These are phyloP conservation scores for Ectemnius lituratus DNA, from an alignment of 2,888 invertebrate genomes.

Conservation along the genomic window DNA sequence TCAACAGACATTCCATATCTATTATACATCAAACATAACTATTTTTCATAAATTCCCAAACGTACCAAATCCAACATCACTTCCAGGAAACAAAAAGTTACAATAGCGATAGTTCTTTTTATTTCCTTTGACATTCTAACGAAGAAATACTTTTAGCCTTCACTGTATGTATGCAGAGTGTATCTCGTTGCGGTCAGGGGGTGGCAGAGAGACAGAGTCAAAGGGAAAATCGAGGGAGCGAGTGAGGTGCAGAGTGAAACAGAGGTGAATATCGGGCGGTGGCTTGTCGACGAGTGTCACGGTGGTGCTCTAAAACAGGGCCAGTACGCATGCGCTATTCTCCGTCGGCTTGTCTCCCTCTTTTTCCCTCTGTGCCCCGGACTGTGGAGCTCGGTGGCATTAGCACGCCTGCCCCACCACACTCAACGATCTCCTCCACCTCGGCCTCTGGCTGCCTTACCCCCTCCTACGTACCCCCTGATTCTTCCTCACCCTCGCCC, in stretches of 20 bases:
- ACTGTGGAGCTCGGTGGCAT: conserved; percentile 4
- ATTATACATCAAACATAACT: no score
- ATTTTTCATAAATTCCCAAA: no score
- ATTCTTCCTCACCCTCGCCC: not conserved
- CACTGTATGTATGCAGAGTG: no score
- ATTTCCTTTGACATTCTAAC: no score
- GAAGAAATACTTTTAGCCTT: no score
- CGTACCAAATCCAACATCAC: no score
- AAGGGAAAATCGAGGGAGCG: not conserved
- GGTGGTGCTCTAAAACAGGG: conserved; percentile 70
- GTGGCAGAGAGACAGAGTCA: not conserved
- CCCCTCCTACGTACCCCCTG: not conserved
- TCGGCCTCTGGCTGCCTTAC: not conserved
- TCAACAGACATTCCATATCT: no score
- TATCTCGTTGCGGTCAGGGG: no score
- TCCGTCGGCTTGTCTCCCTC: conserved; percentile 27
- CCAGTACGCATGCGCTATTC: conserved; percentile 71
- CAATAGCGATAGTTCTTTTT: no score
- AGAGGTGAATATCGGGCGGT: conserved; percentile 76
- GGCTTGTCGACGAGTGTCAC: conserved; percentile 74
- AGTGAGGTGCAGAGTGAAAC: conserved; percentile 31
- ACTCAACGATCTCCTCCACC: conserved; percentile 4
- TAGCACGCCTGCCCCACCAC: conserved; percentile 21
- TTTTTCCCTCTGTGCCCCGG: not conserved
- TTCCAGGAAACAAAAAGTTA: no score